Conservation (phyloP, 2,888 invertebrate genomes). For the Campoplex capitator region DNA sequence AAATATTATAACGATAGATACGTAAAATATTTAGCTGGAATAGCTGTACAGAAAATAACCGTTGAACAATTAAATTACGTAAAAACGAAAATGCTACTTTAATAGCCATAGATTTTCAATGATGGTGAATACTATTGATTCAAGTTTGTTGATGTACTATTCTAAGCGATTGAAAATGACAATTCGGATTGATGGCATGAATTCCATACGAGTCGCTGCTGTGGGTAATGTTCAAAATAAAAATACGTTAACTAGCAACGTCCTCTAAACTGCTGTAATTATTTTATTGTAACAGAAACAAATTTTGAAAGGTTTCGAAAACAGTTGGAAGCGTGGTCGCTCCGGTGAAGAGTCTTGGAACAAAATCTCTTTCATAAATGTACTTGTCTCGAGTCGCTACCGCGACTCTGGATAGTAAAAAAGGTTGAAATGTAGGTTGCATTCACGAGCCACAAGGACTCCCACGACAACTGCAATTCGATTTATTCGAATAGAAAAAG, state of each 20-base stretch:
- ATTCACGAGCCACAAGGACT: not conserved
- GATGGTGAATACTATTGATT: not conserved
- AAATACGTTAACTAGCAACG: too few relatives aligned
- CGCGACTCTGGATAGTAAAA: too few relatives aligned
- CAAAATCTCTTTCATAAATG: too few relatives aligned
- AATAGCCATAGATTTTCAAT: not conserved
- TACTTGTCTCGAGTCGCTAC: too few relatives aligned
- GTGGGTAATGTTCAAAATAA: not conserved
- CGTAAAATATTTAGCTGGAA: not conserved
- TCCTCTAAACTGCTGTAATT: too few relatives aligned
- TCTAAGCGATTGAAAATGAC: not conserved
- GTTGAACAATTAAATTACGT: not conserved
- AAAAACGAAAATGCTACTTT: not conserved
- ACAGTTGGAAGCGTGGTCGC: too few relatives aligned
- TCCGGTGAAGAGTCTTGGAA: too few relatives aligned
- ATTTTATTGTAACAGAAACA: too few relatives aligned
- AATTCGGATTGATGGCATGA: not conserved
- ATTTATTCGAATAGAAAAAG: not conserved
- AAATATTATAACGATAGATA: not conserved
- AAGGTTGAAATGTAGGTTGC: not conserved
- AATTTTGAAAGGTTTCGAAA: too few relatives aligned
- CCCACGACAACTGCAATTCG: not conserved
- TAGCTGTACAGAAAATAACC: not conserved
- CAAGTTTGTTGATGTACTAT: not conserved
- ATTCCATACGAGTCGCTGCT: not conserved